Conservation (phyloP, 2,888 invertebrate genomes). For the Protodeltote pygarga region DNA sequence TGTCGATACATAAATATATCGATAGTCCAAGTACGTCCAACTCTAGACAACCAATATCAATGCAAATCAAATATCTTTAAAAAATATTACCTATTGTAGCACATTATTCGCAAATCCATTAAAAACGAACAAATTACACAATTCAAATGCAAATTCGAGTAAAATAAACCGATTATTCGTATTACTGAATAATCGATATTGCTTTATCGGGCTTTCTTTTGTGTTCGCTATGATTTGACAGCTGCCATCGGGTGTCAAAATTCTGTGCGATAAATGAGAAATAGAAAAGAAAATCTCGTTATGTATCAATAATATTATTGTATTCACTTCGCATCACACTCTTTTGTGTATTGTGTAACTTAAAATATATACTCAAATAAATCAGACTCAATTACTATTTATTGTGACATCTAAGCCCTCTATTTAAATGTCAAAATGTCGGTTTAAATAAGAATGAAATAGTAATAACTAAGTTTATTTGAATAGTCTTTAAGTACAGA, state of each 20-base stretch:
- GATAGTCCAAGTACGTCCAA: too few relatives aligned
- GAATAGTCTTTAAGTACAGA: too few relatives aligned
- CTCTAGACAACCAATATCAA: slow-evolving; percentile 4
- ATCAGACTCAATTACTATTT: too few relatives aligned
- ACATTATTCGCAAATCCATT: background rate
- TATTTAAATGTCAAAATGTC: too few relatives aligned
- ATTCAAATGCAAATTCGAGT: slow-evolving; percentile 31
- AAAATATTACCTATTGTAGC: background rate
- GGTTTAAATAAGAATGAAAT: too few relatives aligned
- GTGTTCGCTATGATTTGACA: slow-evolving; percentile 43
- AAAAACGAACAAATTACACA: slow-evolving; percentile 8
- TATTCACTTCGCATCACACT: too few relatives aligned
- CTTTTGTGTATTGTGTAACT: too few relatives aligned
- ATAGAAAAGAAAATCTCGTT: slow-evolving; percentile 36
- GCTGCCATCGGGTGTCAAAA: slow-evolving; percentile 39
- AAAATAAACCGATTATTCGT: slow-evolving; percentile 36
- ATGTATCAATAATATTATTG: slow-evolving; percentile 17
- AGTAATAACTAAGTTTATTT: too few relatives aligned
- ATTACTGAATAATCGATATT: slow-evolving; percentile 40
- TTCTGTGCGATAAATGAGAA: slow-evolving; percentile 11
- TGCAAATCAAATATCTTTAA: background rate
- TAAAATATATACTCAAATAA: too few relatives aligned
- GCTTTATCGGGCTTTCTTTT: slow-evolving; percentile 29
- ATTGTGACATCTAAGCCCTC: too few relatives aligned
- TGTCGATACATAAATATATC: too few relatives aligned